Percentiles rank a stretch among this genome's conserved stretches.
Conservation (phyloP, 2,888 invertebrate genomes). For the Diogma glabrata region DNA sequence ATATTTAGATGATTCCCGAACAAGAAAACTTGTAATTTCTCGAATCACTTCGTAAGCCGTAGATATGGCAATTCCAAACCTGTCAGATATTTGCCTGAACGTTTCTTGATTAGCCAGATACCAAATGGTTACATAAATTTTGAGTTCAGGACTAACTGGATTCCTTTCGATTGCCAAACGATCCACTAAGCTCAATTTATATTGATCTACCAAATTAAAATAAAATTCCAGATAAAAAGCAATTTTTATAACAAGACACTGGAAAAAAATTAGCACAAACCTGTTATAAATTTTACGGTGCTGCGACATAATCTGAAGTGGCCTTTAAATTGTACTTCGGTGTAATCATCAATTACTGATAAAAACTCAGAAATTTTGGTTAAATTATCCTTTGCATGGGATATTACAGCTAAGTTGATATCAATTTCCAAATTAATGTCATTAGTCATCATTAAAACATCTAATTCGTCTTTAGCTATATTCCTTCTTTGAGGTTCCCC, state of each 20-base stretch:
- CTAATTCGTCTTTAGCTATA: too few relatives aligned
- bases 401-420: too few relatives aligned
- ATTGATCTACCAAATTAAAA: too few relatives aligned
- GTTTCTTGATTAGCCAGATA: conserved; percentile 14
- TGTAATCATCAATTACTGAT: neutral
- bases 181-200: neutral
- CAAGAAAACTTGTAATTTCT: neutral
- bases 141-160: neutral
- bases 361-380: neutral
- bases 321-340: neutral
- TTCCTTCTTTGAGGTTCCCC: too few relatives aligned
- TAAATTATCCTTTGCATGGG: too few relatives aligned
- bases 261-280: neutral
- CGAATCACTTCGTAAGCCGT: neutral
- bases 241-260: too few relatives aligned
- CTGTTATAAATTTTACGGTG: neutral
- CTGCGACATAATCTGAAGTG: neutral
- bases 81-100: conserved; percentile 13
- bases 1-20: conserved; percentile 4
- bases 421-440: too few relatives aligned
- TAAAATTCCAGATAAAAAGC: too few relatives aligned
- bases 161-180: too few relatives aligned
- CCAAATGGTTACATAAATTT: neutral
- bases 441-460: too few relatives aligned
- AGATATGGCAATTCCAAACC: conserved; percentile 11